phyloP scores from a whole-genome alignment of 2,888 invertebrate genomes.

The Drosophila ezoana region DNA sequence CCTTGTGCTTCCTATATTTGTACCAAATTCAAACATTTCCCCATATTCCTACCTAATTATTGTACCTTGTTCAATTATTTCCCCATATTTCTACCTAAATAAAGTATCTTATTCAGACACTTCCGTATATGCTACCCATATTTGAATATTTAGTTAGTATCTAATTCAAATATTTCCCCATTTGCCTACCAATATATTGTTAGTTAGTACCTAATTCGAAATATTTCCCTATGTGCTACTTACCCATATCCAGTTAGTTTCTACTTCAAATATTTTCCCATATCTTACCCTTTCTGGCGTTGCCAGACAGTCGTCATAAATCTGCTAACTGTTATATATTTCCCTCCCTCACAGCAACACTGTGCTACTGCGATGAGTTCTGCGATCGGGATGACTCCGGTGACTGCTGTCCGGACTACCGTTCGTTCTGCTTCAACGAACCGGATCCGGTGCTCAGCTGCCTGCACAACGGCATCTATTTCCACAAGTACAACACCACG shows the following conservation, averaged over 20 bases:
- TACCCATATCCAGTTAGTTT: too few relatives aligned
- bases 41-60: not conserved
- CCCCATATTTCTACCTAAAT: too few relatives aligned
- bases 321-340: not conserved
- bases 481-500: conserved; percentile 85
- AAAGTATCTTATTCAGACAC: too few relatives aligned
- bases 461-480: conserved; percentile 86
- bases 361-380: conserved; percentile 98
- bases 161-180: too few relatives aligned
- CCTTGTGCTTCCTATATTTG: conserved; percentile 87
- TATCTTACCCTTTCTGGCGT: not conserved
- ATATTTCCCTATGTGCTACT: too few relatives aligned
- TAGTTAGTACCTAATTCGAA: too few relatives aligned
- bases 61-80: too few relatives aligned
- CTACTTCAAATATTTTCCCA: not conserved
- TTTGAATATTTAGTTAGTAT: too few relatives aligned
- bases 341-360: conserved; percentile 87
- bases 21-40: conserved; percentile 61
- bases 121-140: too few relatives aligned
- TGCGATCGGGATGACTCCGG: conserved; percentile 90
- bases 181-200: too few relatives aligned
- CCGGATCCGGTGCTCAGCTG: conserved; percentile 83
- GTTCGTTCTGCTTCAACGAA: conserved; percentile 88
- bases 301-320: not conserved
- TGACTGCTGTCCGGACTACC: conserved; percentile 98